Conservation (phyloP, 2,888 invertebrate genomes). For the Yponomeuta sedellus region DNA sequence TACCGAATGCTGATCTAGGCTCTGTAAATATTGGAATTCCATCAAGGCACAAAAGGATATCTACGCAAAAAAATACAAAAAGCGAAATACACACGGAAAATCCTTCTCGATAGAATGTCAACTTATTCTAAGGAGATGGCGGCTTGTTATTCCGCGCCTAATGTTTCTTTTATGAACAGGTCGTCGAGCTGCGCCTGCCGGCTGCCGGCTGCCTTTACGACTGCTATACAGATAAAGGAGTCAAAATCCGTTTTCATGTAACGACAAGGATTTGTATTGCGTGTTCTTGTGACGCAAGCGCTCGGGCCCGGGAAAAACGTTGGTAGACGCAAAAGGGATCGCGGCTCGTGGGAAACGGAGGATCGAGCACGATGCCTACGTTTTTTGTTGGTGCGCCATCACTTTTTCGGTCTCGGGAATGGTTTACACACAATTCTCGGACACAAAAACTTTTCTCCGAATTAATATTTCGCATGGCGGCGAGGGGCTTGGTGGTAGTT, state of each 20-base stretch:
- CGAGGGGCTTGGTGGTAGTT: neutral
- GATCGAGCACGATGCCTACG: neutral
- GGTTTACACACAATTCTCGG: neutral
- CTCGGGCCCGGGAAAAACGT: neutral
- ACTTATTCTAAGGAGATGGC: neutral
- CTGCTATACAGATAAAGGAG: slow-evolving; percentile 4
- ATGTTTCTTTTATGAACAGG: slow-evolving; percentile 11
- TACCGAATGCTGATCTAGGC: neutral
- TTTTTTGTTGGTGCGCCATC: neutral
- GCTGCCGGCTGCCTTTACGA: slow-evolving; percentile 6
- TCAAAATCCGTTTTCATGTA: slow-evolving; percentile 5
- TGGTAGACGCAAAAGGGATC: neutral
- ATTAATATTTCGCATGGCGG: neutral
- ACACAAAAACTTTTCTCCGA: neutral
- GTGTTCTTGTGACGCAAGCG: neutral
- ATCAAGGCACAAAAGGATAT: neutral
- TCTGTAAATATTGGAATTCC: neutral
- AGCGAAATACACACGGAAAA: neutral
- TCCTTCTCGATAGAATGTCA: neutral
- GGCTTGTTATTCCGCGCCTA: slow-evolving; percentile 2
- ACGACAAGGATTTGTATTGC: slow-evolving; percentile 12
- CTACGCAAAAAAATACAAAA: neutral
- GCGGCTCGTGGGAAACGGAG: neutral
- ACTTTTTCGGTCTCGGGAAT: neutral
- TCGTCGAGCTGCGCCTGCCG: slow-evolving; percentile 1